These are phyloP conservation scores for Deroptyus accipitrinus DNA, from an alignment of 2,113 vertebrate species.

Conservation along the genomic window DNA sequence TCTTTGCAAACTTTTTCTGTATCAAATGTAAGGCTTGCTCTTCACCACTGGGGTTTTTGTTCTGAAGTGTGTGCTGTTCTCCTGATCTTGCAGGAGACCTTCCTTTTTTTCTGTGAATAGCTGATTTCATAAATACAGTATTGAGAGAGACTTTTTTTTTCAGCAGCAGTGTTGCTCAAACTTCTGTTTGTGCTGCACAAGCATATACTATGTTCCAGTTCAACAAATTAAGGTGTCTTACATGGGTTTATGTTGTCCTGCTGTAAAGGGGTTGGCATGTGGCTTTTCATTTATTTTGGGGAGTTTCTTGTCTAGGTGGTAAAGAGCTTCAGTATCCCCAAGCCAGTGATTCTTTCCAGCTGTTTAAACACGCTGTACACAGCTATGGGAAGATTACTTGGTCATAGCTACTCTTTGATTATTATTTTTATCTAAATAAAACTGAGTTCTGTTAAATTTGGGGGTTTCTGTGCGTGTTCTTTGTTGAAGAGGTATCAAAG, in stretches of 20 bases:
- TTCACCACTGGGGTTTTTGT: background rate
- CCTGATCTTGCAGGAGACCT: background rate
- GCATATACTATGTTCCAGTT: background rate
- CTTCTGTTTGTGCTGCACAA: background rate
- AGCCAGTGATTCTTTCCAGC: background rate
- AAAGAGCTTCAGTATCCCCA: background rate
- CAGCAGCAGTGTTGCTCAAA: background rate
- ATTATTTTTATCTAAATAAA: background rate
- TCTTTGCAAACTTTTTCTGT: background rate
- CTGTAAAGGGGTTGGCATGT: background rate
- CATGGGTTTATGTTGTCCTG: background rate
- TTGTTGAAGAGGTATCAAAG: background rate
- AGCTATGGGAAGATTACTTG: background rate
- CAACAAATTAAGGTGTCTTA: background rate
- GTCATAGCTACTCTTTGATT: background rate
- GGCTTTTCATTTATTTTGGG: background rate
- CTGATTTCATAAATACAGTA: background rate
- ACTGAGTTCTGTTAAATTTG: background rate
- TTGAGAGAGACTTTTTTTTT: background rate
- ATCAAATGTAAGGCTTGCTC: background rate
- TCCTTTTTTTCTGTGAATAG: background rate
- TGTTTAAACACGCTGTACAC: background rate
- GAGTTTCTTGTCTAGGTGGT: background rate
- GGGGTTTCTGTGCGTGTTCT: background rate
- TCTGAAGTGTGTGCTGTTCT: background rate